Evolutionary conservation across 1,140 invertebrate genomes (phyloP), one percentile per base, ranked within the genome.

Genomic region (Araneus ventricosus): DNA sequence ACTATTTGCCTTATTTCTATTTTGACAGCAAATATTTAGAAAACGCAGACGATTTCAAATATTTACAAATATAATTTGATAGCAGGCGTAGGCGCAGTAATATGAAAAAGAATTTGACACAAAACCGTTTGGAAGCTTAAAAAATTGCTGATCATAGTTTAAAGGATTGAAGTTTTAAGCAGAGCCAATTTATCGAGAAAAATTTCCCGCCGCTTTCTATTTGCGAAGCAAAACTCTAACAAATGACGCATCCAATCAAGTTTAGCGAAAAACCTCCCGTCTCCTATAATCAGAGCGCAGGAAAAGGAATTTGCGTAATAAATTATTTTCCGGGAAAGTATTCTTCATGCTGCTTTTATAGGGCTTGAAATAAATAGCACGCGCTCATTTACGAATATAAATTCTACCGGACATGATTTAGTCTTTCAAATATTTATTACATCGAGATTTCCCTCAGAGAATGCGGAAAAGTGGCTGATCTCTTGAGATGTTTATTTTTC

Each of bases 221-320:
- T 63, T 63, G 4, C 20, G 7, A 63, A 63, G 59, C 59, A 63
- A 63, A 63, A 63, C n/a, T n/a, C 59, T 63, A 4, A 63, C 59
- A 63, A n/a, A 63, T n/a, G 59, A 63, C n/a, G 59, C 59, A 22
- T 63, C 59, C 59, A 63, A 63, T 63, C 59, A 63, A 63, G 59
- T 63, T 63, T 52, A 24, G 59, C 20, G 59, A 63, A 63, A 63
- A 24, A 63, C 24, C n/a, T 63, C 59, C 22, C 22, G 22, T 7
- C 59, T 63, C 2, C 20, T 24, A 63, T 63, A 63, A 63, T 63
- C 4, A 63, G 59, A 24, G 59, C 22, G 20, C 8, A n/a, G 59
- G 20, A 63, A 63, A 63, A 63, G 59, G 59, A 63, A 63, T 63
- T 63, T 63, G 2, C 7, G 22, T 63, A 24, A 63, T 63, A 63